A percentile compares a stretch with the other conserved stretches of the same genome.
These are phyloP conservation scores for Apotomis capreana DNA, from an alignment of 2,888 invertebrate genomes.

Conservation along the genomic window DNA sequence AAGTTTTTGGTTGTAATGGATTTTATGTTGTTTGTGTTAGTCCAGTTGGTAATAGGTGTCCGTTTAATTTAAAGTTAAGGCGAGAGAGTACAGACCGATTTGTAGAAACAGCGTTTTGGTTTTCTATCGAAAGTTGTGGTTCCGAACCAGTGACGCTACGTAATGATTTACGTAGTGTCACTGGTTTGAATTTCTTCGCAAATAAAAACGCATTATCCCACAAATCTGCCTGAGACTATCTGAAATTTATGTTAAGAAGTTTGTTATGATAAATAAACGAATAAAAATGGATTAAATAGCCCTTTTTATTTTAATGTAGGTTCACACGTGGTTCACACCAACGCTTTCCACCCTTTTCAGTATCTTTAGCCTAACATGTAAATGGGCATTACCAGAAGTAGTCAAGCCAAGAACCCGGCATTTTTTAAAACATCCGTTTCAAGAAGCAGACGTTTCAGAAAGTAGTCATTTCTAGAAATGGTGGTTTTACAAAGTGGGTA, in stretches of 20 bases:
- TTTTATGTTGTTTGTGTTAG: slow-evolving; percentile 13
- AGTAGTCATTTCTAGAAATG: slow-evolving; percentile 14
- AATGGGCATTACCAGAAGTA: slow-evolving; percentile 4
- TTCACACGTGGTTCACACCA: neutral
- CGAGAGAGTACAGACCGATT: neutral
- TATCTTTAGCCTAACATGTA: neutral
- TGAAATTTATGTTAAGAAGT: neutral
- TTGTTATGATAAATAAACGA: neutral
- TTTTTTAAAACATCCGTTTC: slow-evolving; percentile 2
- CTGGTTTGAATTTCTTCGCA: neutral
- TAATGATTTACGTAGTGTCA: neutral
- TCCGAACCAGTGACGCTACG: neutral
- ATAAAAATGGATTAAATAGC: slow-evolving; percentile 4
- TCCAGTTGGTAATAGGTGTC: neutral
- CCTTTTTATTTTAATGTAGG: slow-evolving; percentile 6
- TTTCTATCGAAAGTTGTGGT: neutral
- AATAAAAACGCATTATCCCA: neutral
- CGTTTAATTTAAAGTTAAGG: neutral
- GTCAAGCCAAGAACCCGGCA: slow-evolving; percentile 5
- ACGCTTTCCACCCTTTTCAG: neutral
- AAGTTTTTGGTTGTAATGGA: slow-evolving; percentile 13
- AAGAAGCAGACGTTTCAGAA: slow-evolving; percentile 3
- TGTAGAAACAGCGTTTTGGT: neutral
- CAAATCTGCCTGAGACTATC: slow-evolving; percentile 1
- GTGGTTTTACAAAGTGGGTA: slow-evolving; percentile 7